Conservation (phyloP, 2,888 invertebrate species). For the Zaprionus lineosus region DNA sequence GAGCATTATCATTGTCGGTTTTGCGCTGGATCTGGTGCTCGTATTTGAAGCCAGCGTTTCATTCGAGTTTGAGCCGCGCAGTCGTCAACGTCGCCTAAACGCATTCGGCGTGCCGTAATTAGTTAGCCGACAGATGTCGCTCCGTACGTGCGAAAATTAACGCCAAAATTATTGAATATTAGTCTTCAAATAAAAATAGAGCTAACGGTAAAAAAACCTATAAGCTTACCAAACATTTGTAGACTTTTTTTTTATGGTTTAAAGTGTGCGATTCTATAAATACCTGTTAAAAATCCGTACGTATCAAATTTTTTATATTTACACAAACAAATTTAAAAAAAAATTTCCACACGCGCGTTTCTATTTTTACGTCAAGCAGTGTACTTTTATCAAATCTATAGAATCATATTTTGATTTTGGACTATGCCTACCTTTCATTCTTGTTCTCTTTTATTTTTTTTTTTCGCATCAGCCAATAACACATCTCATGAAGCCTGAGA, state of each 20-base stretch:
- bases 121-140: slow-evolving; percentile 42
- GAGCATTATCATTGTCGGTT: slow-evolving; percentile 45
- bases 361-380: slow-evolving; percentile 48
- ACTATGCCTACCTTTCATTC: too few species aligned
- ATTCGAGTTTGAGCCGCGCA: slow-evolving; percentile 63
- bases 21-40: slow-evolving; percentile 42
- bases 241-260: slow-evolving; percentile 16
- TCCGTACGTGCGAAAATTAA: slow-evolving; percentile 58
- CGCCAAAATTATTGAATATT: slow-evolving; percentile 40
- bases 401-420: slow-evolving; percentile 24
- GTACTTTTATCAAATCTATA: slow-evolving; percentile 22
- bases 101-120: slow-evolving; percentile 28
- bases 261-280: slow-evolving; percentile 35
- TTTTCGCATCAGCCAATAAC: slow-evolving; percentile 7
- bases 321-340: slow-evolving; percentile 10
- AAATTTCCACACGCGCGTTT: slow-evolving; percentile 24
- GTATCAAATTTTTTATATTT: slow-evolving; percentile 36
- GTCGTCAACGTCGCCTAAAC: slow-evolving; percentile 49
- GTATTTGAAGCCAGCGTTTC: slow-evolving; percentile 43
- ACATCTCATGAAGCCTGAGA: too few species aligned
- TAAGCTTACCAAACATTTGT: slow-evolving; percentile 20
- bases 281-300: slow-evolving; percentile 48
- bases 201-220: slow-evolving; percentile 34
- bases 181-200: slow-evolving; percentile 30
- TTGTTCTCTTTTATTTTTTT: too few species aligned